These are phyloP conservation scores for Meriones unguiculatus DNA, from an alignment of 2,113 vertebrate genomes.

Conservation along the genomic window DNA sequence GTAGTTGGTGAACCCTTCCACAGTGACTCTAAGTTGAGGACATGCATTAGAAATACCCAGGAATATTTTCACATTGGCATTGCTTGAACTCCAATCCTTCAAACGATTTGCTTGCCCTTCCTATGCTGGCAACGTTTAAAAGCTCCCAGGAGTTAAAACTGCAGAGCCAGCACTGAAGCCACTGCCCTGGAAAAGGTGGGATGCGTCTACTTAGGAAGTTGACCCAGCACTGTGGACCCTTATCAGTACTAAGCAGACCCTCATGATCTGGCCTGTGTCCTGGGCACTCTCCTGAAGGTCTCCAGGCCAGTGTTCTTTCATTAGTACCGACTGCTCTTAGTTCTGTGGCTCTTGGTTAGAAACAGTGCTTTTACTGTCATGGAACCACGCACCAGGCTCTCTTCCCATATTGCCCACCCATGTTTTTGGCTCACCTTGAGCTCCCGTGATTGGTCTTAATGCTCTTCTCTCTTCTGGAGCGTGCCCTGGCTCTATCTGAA, in stretches of 20 bases:
- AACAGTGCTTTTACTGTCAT: background rate
- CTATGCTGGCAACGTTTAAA: background rate
- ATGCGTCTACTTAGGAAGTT: conserved; percentile 54
- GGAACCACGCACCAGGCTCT: background rate
- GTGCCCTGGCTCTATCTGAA: background rate
- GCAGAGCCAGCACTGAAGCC: background rate
- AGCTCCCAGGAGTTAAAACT: background rate
- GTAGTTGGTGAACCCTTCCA: background rate
- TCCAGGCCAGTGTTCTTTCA: conserved; percentile 43
- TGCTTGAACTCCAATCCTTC: background rate
- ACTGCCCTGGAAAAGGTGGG: conserved; percentile 19
- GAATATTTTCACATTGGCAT: background rate
- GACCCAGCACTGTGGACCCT: conserved; percentile 11
- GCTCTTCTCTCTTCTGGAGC: background rate
- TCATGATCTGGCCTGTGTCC: conserved; percentile 69
- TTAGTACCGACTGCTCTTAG: background rate
- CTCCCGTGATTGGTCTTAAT: background rate
- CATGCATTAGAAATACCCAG: background rate
- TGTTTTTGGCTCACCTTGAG: background rate
- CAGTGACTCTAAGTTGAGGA: background rate
- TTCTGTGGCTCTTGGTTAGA: background rate
- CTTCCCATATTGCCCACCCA: background rate
- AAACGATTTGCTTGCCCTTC: background rate
- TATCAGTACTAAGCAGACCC: conserved; percentile 68
- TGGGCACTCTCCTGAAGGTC: conserved; percentile 51